These are phyloP conservation scores for Hyles euphorbiae DNA, from an alignment of 1,140 invertebrate species.

Conservation along the genomic window DNA sequence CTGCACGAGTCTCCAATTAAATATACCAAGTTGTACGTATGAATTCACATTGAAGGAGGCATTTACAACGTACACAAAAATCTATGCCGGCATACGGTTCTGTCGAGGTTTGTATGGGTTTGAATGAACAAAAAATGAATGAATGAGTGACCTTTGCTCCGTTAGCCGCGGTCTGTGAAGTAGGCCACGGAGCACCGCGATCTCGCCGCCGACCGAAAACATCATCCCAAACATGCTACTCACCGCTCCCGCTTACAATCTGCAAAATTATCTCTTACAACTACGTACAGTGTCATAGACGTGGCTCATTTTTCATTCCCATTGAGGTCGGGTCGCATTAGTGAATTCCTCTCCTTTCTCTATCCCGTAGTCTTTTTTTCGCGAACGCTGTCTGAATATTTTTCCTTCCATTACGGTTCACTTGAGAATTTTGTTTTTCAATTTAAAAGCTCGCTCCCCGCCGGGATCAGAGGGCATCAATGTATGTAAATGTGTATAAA, in stretches of 20 bases:
- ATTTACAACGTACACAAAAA: too few relatives aligned
- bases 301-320: slow-evolving; percentile 9
- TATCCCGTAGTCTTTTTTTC: too few relatives aligned
- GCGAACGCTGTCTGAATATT: neutral
- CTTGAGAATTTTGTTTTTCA: neutral
- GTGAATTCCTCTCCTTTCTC: neutral
- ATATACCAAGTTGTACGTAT: too few relatives aligned
- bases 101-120: slow-evolving; percentile 8
- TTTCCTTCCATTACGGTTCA: slow-evolving; percentile 2
- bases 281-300: neutral
- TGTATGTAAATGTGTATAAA: neutral
- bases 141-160: slow-evolving; percentile 42
- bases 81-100: slow-evolving; percentile 1
- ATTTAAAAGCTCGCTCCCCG: neutral
- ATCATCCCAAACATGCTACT: slow-evolving; percentile 3
- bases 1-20: too few relatives aligned
- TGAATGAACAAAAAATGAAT: slow-evolving; percentile 21
- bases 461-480: slow-evolving; percentile 2
- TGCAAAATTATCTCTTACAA: slow-evolving; percentile 9
- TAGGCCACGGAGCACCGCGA: slow-evolving; percentile 34
- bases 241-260: slow-evolving; percentile 7
- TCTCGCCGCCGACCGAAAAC: slow-evolving; percentile 26
- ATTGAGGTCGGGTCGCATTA: slow-evolving; percentile 1
- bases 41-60: too few relatives aligned
- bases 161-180: slow-evolving; percentile 45